phyloP scores from a whole-genome alignment of 2,888 invertebrate species.

The Blastobasis lacticolella region DNA sequence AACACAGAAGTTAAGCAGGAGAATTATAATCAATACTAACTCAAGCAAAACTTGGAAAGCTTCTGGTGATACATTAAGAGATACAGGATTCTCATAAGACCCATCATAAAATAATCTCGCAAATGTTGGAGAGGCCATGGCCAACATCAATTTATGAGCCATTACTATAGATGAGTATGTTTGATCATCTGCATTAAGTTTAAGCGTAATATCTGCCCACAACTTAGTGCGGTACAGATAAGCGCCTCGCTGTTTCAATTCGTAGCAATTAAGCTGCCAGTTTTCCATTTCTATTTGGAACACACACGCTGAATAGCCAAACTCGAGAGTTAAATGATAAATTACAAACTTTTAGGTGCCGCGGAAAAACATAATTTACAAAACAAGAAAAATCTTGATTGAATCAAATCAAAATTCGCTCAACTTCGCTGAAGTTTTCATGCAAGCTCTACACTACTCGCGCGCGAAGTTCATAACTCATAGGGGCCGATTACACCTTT shows the following conservation, averaged over 20 bases:
- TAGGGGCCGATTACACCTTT: no score
- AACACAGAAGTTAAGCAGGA: no score
- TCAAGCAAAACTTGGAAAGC: slow-evolving; percentile 1
- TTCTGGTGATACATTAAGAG: slow-evolving; percentile 1
- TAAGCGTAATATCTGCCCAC: slow-evolving; percentile 1
- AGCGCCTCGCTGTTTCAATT: slow-evolving; percentile 2
- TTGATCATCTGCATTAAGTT: neutral
- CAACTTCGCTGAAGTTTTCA: no score
- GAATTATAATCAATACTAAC: neutral
- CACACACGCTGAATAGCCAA: neutral
- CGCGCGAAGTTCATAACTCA: no score
- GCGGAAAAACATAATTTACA: neutral
- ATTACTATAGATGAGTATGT: neutral
- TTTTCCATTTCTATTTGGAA: neutral
- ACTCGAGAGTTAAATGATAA: neutral
- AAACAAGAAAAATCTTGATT: neutral
- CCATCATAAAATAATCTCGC: neutral
- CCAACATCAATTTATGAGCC: slow-evolving; percentile 3
- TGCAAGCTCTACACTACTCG: no score
- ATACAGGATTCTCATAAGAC: neutral
- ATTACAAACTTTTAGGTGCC: neutral
- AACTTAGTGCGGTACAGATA: slow-evolving; percentile 1
- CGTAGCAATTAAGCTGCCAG: slow-evolving; percentile 3
- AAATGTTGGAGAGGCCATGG: slow-evolving; percentile 4
- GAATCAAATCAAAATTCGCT: no score